Percentiles rank a stretch among this genome's conserved stretches.
Conservation (phyloP, 2,888 invertebrate species). For the Lathronympha strigana region DNA sequence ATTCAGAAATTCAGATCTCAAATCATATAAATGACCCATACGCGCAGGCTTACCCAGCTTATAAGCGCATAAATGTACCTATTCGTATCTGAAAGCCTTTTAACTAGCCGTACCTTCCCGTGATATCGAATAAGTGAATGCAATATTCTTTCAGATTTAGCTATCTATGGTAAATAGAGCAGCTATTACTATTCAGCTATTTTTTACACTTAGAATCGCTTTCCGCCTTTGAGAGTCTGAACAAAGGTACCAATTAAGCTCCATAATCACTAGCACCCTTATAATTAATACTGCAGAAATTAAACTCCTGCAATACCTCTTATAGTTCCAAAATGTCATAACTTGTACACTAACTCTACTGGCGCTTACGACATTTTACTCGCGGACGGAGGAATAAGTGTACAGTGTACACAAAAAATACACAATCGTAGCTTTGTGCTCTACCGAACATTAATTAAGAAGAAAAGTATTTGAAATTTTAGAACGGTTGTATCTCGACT, state of each 20-base stretch:
- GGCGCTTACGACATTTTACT: constrained; percentile 17
- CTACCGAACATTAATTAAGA: constrained; percentile 79
- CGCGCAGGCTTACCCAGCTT: too few relatives aligned
- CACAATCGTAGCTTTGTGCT: constrained; percentile 75
- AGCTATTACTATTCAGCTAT: constrained; percentile 47
- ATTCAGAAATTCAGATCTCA: too few relatives aligned
- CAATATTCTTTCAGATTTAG: constrained; percentile 13
- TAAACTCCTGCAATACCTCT: constrained; percentile 62
- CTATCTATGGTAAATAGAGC: constrained; percentile 30
- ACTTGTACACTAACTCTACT: not conserved
- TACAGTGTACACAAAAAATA: constrained; percentile 67
- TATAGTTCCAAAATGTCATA: constrained; percentile 1
- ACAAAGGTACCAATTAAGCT: constrained; percentile 75
- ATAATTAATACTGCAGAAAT: constrained; percentile 78
- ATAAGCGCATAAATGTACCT: too few relatives aligned
- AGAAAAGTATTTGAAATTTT: constrained; percentile 59
- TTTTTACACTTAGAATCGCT: constrained; percentile 65
- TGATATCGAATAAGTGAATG: not conserved
- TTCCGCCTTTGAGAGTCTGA: constrained; percentile 59
- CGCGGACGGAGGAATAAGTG: constrained; percentile 51
- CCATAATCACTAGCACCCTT: constrained; percentile 72
- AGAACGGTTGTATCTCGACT: constrained; percentile 55
- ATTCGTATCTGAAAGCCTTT: too few relatives aligned
- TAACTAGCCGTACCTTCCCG: too few relatives aligned
- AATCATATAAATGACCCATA: too few relatives aligned